phyloP scores from a whole-genome alignment of 2,113 vertebrate genomes.

The Anas platyrhynchos region DNA sequence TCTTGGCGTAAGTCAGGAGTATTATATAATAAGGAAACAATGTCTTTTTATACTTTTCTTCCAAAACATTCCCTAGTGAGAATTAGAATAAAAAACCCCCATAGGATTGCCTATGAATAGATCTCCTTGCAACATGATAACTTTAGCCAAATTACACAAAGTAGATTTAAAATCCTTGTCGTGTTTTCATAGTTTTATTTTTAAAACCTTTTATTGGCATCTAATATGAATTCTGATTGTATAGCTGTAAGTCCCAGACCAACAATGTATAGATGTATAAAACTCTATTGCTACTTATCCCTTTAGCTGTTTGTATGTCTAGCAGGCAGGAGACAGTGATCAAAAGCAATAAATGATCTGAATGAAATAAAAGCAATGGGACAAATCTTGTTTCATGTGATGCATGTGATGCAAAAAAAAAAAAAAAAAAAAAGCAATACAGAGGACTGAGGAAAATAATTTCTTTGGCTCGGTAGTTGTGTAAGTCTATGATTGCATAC shows the following conservation, averaged over 20 bases:
- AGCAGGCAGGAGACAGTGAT: background rate
- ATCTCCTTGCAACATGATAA: conserved; percentile 55
- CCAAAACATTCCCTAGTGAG: conserved; percentile 68
- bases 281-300: background rate
- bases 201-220: conserved; percentile 54
- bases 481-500: rapidly evolving
- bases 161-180: conserved; percentile 41
- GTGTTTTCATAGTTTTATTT: conserved; percentile 55
- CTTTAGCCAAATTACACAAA: conserved; percentile 62
- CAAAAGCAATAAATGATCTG: background rate
- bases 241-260: background rate
- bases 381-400: background rate
- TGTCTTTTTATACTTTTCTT: conserved; percentile 69
- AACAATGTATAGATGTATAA: background rate
- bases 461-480: background rate
- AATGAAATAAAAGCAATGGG: background rate
- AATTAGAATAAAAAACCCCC: conserved; percentile 41
- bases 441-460: background rate
- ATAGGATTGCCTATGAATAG: conserved; percentile 68
- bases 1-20: conserved; percentile 49
- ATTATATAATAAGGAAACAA: conserved; percentile 75
- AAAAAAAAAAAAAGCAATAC: background rate
- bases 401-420: no score
- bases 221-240: conserved; percentile 14
- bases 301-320: background rate